phyloP scores from a whole-genome alignment of 2,797 vertebrate species.

The Centropyge bicolor region DNA sequence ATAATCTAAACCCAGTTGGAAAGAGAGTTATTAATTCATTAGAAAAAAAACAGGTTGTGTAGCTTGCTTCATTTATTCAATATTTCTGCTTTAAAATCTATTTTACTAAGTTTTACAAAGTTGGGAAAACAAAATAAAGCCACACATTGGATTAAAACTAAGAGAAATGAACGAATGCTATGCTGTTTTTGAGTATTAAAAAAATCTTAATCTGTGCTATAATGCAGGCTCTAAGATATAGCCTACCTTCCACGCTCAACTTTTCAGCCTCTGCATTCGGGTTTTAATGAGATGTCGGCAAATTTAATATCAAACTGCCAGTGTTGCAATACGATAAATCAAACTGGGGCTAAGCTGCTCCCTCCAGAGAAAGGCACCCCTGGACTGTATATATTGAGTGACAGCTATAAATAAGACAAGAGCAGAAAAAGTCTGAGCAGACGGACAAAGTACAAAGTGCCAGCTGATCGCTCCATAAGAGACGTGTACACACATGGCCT shows the following conservation, averaged over 20 bases:
- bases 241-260: background rate
- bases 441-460: conserved; percentile 38
- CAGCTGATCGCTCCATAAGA: conserved; percentile 54
- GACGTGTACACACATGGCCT: conserved; percentile 48
- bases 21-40: conserved; percentile 25
- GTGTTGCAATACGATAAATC: background rate
- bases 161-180: no score
- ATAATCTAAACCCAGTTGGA: conserved; percentile 15
- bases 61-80: background rate
- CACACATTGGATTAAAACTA: background rate
- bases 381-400: conserved; percentile 27
- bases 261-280: background rate
- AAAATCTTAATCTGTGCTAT: background rate
- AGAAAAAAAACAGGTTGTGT: background rate
- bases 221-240: background rate
- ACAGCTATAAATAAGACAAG: conserved; percentile 43
- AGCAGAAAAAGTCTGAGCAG: conserved; percentile 34
- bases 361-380: conserved; percentile 13
- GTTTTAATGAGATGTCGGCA: conserved; percentile 6
- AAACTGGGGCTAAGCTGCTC: conserved; percentile 3
- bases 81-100: background rate
- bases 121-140: background rate
- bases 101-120: background rate
- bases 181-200: no score
- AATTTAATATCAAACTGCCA: background rate